Evolutionary conservation across 2,113 vertebrate genomes (phyloP), one percentile per base, ranked within the genome.

Genomic region (Phylloscopus whistleri): DNA sequence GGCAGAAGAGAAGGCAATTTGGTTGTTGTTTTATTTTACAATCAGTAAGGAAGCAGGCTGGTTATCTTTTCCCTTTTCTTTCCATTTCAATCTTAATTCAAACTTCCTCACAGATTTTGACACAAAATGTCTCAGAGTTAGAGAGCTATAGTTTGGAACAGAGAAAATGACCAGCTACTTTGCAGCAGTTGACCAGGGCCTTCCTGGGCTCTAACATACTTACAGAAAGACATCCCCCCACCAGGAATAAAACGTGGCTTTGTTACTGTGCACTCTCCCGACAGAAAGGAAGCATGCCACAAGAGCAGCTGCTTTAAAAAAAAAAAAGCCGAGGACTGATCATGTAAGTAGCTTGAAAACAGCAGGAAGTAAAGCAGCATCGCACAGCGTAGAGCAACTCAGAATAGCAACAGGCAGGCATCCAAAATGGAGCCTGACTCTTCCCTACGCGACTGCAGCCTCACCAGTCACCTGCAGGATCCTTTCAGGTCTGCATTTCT

Each of bases 381-480:
- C 21, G 56, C 7, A 4, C 74, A 76, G 89, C 20, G 0, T 0
- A 88, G 35, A 81, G 64, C 86, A 63, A 87, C 94, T 93, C 78
- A 52, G 91, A 96, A 95, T 46, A 96, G 93, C 91, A 93, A 93
- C 93, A 84, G 92, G 7, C 69, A 72, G 81, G 78, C 89, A 95
- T 92, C 74, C 95, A 96, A 95, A 96, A 96, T 93, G 95, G 95
- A 95, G 94, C 82, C 84, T 18, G 84, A 13, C 74, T 37, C 55
- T 0, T 80, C 89, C 84, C 89, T 10, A 0, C 5, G 62, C 89
- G 35, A 13, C 20, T 11, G 63, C 91, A 75, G 91, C 74, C 60
- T 75, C 91, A 10, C 49, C 89, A 60, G 74, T 44, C 56, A 53
- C 91, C 90, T 26, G 64, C 84, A 68, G 84, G 66, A 48, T 4